Conservation (phyloP, 2,888 invertebrate genomes). For the Leptarthrus brevirostris region DNA sequence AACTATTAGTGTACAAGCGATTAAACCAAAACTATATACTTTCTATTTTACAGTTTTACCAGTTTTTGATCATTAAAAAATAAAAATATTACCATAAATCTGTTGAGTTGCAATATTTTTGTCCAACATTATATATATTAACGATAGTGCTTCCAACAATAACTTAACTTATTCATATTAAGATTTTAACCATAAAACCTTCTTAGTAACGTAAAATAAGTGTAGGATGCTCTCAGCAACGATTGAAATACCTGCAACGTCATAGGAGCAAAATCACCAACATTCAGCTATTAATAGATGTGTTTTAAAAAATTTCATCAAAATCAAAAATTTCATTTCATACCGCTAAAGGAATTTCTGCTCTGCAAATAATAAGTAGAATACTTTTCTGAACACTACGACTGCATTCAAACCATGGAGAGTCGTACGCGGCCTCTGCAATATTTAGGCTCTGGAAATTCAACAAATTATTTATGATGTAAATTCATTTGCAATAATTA, state of each 20-base stretch:
- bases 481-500: not conserved
- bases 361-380: conserved; percentile 24
- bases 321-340: not conserved
- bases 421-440: conserved; percentile 32
- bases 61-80: no score
- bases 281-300: conserved; percentile 11
- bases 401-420: conserved; percentile 38
- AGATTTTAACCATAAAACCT: conserved; percentile 63
- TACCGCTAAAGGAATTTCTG: conserved; percentile 42
- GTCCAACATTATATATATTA: no score
- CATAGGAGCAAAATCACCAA: conserved; percentile 49
- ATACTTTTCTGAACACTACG: not conserved
- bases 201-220: conserved; percentile 48
- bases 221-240: conserved; percentile 45
- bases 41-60: no score
- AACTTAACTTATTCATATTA: no score
- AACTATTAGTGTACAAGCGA: no score
- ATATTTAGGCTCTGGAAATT: conserved; percentile 32
- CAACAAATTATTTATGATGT: no score
- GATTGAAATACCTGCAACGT: conserved; percentile 48
- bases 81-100: no score
- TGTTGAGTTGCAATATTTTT: no score
- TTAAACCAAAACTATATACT: no score
- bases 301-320: not conserved
- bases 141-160: no score